Evolutionary conservation across 2,797 vertebrate species (phyloP), one percentile per base, ranked within the genome.

Genomic region (Otolemur crassicaudatus): DNA sequence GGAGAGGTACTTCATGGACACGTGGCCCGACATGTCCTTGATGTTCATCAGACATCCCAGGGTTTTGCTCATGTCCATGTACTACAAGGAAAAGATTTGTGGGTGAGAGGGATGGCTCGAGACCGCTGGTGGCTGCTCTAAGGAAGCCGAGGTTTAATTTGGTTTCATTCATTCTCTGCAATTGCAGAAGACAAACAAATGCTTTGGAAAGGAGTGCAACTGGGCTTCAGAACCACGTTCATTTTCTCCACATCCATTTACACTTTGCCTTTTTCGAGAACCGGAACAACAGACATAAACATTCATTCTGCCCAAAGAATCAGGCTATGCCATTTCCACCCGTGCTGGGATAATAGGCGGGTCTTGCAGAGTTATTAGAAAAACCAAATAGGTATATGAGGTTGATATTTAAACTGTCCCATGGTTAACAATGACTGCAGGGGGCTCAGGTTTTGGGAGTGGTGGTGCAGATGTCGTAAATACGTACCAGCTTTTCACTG

Each of bases 401-500:
- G 53, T 46, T n/a, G 60, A 31, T 8, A 70, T 0, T 43, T 0
- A 49, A 11, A 46, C 0, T 0, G 0, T 17, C 22, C 53, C 1
- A 0, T 16, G 49, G 83, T 25, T 67, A 13, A 1, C 0, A 1
- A n/a, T 43, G 1, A 1, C 5, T 0, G n/a, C 27, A 4, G 92
- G 86, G 84, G 27, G 0, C 40, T 2, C 53, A 60, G 46, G 67
- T 25, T 14, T 37, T 1, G 69, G 77, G n/a, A 60, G 31, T 49
- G 46, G 46, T 40, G n/a, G 5, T 29, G 7, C 9, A 1, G 0
- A 0, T 0, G 61, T 25, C 0, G 0, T 0, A 0, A 27, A n/a
- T 23, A 98, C 98, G 0, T 97, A 99, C 99, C 98, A 98, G 98
- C 93, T 97, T 97, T 96, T 99, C 99, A 0, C 98, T 97, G 7